Evolutionary conservation across 2,888 invertebrate species (phyloP).

Genomic region (Aromia moschata): DNA sequence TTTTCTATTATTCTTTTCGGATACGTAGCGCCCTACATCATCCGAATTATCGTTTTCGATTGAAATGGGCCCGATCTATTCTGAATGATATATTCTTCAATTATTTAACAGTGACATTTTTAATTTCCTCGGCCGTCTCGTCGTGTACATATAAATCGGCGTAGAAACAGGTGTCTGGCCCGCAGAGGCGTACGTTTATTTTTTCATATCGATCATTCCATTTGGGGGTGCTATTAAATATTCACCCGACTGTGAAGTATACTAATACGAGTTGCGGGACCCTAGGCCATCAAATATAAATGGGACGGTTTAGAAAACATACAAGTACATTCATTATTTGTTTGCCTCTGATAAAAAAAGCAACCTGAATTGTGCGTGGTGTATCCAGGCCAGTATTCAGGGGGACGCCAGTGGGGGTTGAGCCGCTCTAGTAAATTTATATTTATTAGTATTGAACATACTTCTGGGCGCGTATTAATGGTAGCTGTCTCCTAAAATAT

Average conservation of each 20-base stretch:
- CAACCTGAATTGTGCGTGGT: too few relatives aligned
- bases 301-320: background rate
- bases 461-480: too few relatives aligned
- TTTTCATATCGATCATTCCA: conserved; percentile 6
- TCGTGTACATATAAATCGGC: background rate
- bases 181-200: conserved; percentile 6
- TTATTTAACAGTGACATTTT: conserved; percentile 21
- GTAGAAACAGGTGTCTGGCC: conserved; percentile 11
- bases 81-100: conserved; percentile 24
- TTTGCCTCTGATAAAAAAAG: too few relatives aligned
- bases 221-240: background rate
- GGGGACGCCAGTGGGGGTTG: too few relatives aligned
- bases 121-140: conserved; percentile 13
- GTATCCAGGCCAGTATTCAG: too few relatives aligned
- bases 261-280: conserved; percentile 2
- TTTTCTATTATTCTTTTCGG: conserved; percentile 21
- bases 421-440: too few relatives aligned
- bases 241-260: background rate
- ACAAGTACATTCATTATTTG: too few relatives aligned
- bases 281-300: background rate
- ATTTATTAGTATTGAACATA: too few relatives aligned
- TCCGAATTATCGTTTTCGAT: conserved; percentile 24
- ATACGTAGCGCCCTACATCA: conserved; percentile 13
- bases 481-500: too few relatives aligned
- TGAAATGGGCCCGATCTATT: conserved; percentile 13